Percentiles rank a stretch among this genome's conserved stretches.
Conservation (phyloP, 2,797 vertebrate genomes). For the Tapirus indicus region DNA sequence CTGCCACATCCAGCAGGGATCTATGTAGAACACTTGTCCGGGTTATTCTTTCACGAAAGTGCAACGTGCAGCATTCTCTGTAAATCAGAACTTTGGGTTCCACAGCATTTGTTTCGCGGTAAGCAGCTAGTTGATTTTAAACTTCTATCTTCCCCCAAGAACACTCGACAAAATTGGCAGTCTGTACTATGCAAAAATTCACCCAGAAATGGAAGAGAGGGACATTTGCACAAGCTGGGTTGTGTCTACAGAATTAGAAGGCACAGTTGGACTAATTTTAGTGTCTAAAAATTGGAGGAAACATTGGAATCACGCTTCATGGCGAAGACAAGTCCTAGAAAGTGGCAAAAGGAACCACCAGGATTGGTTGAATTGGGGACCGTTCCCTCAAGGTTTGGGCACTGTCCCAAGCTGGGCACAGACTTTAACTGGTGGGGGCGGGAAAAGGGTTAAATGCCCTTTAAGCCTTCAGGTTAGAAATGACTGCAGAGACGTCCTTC, state of each 20-base stretch:
- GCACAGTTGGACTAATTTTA: conserved; percentile 75
- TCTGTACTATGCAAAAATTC: conserved; percentile 74
- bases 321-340: conserved; percentile 39
- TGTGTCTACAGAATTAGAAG: conserved; percentile 82
- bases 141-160: conserved; percentile 70
- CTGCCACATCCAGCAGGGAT: not conserved
- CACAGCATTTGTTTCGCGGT: conserved; percentile 59
- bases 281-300: conserved; percentile 73
- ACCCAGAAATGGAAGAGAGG: conserved; percentile 80
- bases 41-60: not conserved
- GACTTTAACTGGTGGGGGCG: not conserved
- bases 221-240: conserved; percentile 74
- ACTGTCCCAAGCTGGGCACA: not conserved
- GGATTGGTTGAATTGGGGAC: not conserved
- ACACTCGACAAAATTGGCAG: conserved; percentile 76
- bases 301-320: conserved; percentile 76
- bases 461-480: not conserved
- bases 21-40: not conserved
- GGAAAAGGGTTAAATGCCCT: not conserved
- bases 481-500: not conserved
- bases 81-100: conserved; percentile 28
- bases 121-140: conserved; percentile 74
- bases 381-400: not conserved
- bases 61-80: not conserved
- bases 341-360: conserved; percentile 19